phyloP scores from a whole-genome alignment of 2,888 invertebrate genomes.

The Abrostola tripartita region DNA sequence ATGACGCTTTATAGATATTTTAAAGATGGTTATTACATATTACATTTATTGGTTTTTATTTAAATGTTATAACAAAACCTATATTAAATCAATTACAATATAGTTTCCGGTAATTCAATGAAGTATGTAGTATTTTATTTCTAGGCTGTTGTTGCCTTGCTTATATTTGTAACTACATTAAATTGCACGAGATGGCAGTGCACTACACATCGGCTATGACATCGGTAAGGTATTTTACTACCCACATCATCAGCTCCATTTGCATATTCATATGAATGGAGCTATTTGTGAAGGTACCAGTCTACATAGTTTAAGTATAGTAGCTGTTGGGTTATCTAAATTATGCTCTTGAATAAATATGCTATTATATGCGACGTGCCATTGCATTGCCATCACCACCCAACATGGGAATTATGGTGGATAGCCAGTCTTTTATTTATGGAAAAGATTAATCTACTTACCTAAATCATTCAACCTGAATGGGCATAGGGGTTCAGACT shows the following conservation, averaged over 20 bases:
- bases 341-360: not conserved
- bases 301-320: slow-evolving; percentile 1
- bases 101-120: not conserved
- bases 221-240: slow-evolving; percentile 25
- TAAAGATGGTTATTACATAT: no score
- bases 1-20: not conserved
- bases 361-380: not conserved
- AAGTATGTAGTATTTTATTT: no score
- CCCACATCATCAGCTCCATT: slow-evolving; percentile 46
- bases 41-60: no score
- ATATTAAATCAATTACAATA: no score
- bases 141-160: not conserved
- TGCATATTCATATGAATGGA: slow-evolving; percentile 27
- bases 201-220: not conserved
- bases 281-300: slow-evolving; percentile 23
- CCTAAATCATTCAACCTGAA: no score
- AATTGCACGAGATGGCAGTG: slow-evolving; percentile 40
- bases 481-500: no score
- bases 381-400: not conserved
- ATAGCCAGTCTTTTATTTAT: no score
- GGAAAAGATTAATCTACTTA: no score
- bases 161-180: slow-evolving; percentile 3
- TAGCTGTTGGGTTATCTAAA: slow-evolving; percentile 2
- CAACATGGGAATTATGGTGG: no score
- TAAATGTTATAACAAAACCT: no score